phyloP scores from a whole-genome alignment of 2,113 vertebrate species.

The Salvator merianae region DNA sequence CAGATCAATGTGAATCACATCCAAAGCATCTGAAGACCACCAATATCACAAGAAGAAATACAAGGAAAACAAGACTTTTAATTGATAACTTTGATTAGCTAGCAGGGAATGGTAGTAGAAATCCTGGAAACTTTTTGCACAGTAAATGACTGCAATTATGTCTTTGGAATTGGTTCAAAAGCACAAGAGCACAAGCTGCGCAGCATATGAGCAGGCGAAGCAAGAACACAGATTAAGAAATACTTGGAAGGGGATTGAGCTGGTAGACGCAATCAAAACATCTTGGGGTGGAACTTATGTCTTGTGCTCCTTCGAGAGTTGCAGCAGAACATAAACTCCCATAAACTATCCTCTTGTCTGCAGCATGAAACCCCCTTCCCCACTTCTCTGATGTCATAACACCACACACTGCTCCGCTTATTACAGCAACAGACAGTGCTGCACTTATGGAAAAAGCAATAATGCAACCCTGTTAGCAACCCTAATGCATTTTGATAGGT shows the following conservation, averaged over 20 bases:
- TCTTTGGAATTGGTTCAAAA: constrained; percentile 4
- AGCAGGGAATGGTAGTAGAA: background rate
- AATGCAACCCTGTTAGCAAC: too few relatives aligned
- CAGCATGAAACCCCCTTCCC: background rate
- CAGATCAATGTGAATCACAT: too few relatives aligned
- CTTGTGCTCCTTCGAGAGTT: background rate
- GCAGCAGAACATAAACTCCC: background rate
- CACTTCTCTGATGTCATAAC: background rate
- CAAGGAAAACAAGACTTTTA: background rate
- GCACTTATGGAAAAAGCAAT: too few relatives aligned
- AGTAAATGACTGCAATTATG: background rate
- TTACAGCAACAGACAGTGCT: background rate
- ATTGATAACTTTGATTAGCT: background rate
- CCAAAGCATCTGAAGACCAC: too few relatives aligned
- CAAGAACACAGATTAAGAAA: background rate
- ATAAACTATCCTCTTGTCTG: background rate
- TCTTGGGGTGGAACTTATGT: background rate
- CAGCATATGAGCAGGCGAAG: background rate
- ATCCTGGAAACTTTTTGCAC: background rate
- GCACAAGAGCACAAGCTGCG: background rate
- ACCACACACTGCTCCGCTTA: too few relatives aligned
- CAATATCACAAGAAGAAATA: too few relatives aligned
- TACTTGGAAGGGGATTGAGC: background rate
- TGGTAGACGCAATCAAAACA: background rate
- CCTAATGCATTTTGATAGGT: too few relatives aligned